phyloP scores from a whole-genome alignment of 2,888 invertebrate species.

The Drymonia ruficornis region DNA sequence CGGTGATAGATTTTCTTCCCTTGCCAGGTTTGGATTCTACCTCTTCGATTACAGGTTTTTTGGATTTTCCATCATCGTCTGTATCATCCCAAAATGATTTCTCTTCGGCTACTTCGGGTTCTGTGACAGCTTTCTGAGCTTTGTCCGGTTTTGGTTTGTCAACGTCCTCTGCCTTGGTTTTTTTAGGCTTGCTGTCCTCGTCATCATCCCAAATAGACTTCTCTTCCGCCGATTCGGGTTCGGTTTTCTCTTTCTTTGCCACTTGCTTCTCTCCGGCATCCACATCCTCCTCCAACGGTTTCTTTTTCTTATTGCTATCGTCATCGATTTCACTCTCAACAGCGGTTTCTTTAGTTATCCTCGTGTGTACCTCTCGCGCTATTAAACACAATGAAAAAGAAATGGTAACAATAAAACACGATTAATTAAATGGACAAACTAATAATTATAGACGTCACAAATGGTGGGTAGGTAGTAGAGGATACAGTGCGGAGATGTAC shows the following conservation, averaged over 20 bases:
- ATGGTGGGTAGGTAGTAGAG: constrained; percentile 51
- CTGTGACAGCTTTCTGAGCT: constrained; percentile 49
- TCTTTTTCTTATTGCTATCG: constrained; percentile 53
- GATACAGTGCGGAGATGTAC: constrained; percentile 42
- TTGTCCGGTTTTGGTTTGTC: constrained; percentile 40
- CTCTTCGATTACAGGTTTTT: constrained; percentile 45
- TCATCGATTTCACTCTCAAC: constrained; percentile 80
- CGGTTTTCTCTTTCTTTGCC: constrained; percentile 53
- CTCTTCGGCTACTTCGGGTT: constrained; percentile 58
- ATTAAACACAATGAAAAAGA: constrained; percentile 64
- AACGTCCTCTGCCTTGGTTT: constrained; percentile 48
- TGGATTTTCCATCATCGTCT: constrained; percentile 48
- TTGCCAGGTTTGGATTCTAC: constrained; percentile 41
- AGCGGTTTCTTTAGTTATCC: constrained; percentile 74
- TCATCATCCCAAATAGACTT: constrained; percentile 66
- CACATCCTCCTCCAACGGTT: constrained; percentile 53
- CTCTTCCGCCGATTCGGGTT: constrained; percentile 52
- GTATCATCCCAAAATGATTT: constrained; percentile 59
- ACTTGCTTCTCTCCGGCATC: constrained; percentile 39
- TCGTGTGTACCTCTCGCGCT: constrained; percentile 82
- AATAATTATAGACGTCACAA: constrained; percentile 65
- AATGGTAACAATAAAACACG: constrained; percentile 56
- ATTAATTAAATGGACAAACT: constrained; percentile 44
- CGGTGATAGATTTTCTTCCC: constrained; percentile 55
- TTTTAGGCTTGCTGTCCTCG: constrained; percentile 52